phyloP scores from a whole-genome alignment of 2,888 invertebrate species.

The Ennomos erosarius region DNA sequence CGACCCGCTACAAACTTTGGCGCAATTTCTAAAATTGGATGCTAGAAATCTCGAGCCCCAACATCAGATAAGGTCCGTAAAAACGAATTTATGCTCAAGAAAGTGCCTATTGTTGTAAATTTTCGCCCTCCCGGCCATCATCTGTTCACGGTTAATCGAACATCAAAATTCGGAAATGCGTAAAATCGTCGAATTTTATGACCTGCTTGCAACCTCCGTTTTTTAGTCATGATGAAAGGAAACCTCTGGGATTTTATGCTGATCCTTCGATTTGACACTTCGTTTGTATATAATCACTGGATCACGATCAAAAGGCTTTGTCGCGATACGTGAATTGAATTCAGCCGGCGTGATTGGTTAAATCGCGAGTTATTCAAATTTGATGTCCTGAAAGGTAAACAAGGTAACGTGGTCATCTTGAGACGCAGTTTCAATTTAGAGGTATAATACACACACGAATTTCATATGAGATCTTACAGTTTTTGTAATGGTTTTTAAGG shows the following conservation, averaged over 20 bases:
- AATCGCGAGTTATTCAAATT: conserved; percentile 40
- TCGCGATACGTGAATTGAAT: conserved; percentile 31
- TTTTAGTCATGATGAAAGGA: conserved; percentile 43
- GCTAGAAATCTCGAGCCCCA: conserved; percentile 35
- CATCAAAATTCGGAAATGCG: conserved; percentile 65
- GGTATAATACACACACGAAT: conserved; percentile 31
- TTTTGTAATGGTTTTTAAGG: too few relatives aligned
- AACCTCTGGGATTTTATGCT: conserved; percentile 41
- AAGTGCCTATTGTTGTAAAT: conserved; percentile 61
- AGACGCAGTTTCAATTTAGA: conserved; percentile 34
- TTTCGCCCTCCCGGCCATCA: conserved; percentile 54
- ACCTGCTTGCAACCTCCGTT: conserved; percentile 49
- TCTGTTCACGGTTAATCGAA: conserved; percentile 59
- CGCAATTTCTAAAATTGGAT: conserved; percentile 45
- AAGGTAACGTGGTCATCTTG: conserved; percentile 33
- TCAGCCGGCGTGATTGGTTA: conserved; percentile 27
- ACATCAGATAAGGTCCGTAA: conserved; percentile 44
- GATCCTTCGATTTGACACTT: conserved; percentile 42
- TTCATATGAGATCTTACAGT: conserved; percentile 13
- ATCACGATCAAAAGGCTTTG: conserved; percentile 32
- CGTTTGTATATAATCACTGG: conserved; percentile 40
- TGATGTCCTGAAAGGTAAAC: conserved; percentile 37
- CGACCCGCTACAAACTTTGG: conserved; percentile 38
- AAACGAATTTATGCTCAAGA: conserved; percentile 50
- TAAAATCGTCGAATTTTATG: conserved; percentile 63